A percentile compares a stretch with the other conserved stretches of the same genome.
These are phyloP conservation scores for Stichodactyla mertensii DNA, from an alignment of 64 coral and sea anemone species.

Conservation along the genomic window DNA sequence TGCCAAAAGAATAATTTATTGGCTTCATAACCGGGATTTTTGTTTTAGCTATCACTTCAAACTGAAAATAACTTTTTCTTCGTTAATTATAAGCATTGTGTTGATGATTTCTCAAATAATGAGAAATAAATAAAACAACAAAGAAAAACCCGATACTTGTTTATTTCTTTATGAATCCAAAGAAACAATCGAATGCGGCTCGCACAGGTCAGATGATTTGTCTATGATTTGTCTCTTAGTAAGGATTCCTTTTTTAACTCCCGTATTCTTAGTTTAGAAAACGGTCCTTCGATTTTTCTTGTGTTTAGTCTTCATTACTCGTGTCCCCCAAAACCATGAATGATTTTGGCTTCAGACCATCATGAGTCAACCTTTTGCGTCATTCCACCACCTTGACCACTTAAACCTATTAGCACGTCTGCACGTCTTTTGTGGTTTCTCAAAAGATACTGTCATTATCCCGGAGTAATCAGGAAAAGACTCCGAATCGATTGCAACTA, in stretches of 20 bases:
- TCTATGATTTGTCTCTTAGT: too few relatives aligned
- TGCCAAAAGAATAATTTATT: not conserved
- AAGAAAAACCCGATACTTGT: too few relatives aligned
- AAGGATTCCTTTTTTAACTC: not conserved
- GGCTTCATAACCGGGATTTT: too few relatives aligned
- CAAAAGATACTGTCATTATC: slow-evolving; percentile 3
- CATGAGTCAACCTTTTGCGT: not conserved
- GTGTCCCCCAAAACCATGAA: not conserved
- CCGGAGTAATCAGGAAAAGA: not conserved
- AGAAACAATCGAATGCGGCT: too few relatives aligned
- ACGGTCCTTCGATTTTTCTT: not conserved
- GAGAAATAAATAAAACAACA: too few relatives aligned
- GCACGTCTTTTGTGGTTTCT: not conserved
- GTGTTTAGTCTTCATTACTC: not conserved
- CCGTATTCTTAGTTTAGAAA: not conserved
- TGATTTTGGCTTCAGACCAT: not conserved
- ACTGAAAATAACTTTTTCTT: too few relatives aligned
- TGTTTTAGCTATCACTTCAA: too few relatives aligned
- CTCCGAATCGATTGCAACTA: not conserved
- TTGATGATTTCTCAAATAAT: too few relatives aligned
- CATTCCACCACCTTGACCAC: not conserved
- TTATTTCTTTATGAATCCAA: too few relatives aligned
- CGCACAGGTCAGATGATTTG: too few relatives aligned
- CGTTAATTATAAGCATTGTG: too few relatives aligned
- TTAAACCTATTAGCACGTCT: not conserved